Conservation (phyloP, 2,888 invertebrate species). For the Pseudoips prasinana region DNA sequence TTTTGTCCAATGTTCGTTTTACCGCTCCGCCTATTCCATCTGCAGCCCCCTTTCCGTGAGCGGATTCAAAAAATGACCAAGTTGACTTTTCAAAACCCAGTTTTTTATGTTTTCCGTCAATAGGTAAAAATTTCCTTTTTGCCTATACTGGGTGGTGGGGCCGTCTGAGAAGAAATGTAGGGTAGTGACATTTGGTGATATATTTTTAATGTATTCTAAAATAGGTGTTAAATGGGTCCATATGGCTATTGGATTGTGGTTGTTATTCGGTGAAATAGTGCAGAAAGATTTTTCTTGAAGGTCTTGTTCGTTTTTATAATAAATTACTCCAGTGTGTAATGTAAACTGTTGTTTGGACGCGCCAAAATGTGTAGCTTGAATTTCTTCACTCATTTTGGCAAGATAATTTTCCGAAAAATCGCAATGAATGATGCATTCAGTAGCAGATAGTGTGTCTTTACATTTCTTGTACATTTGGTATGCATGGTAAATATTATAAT, state of each 20-base stretch:
- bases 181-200: background rate
- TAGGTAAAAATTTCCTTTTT: slow-evolving; percentile 4
- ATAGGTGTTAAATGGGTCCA: slow-evolving; percentile 2
- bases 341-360: slow-evolving; percentile 2
- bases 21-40: slow-evolving; percentile 19
- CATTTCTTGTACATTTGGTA: slow-evolving; percentile 6
- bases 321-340: slow-evolving; percentile 3
- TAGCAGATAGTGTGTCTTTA: slow-evolving; percentile 1
- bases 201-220: background rate
- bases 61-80: slow-evolving; percentile 16
- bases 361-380: slow-evolving; percentile 6
- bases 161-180: slow-evolving; percentile 5
- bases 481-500: slow-evolving; percentile 8
- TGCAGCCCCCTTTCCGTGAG: slow-evolving; percentile 20
- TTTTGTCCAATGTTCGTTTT: slow-evolving; percentile 8
- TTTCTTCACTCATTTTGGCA: slow-evolving; percentile 4
- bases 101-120: slow-evolving; percentile 5
- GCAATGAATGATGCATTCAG: slow-evolving; percentile 6
- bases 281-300: background rate
- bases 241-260: background rate
- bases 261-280: background rate
- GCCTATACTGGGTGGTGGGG: slow-evolving; percentile 5
- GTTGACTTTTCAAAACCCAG: slow-evolving; percentile 5
- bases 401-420: slow-evolving; percentile 8
- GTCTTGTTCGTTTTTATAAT: slow-evolving; percentile 1